Base-by-base conservation (phyloP, 1,140 invertebrate species). In the Leptinotarsa texana region DNA sequence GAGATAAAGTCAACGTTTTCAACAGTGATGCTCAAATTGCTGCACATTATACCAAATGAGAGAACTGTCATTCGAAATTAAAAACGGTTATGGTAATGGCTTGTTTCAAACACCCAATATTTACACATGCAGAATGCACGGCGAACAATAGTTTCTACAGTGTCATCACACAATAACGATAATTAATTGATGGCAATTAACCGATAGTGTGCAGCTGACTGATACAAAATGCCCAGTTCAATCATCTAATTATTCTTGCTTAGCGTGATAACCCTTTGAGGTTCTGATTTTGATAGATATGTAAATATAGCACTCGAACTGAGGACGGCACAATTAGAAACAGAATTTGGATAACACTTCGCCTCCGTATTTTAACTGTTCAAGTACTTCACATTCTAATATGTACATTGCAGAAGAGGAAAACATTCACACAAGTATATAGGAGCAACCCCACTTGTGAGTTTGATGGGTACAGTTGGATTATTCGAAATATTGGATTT, bases 151-250 rank as follows among this genome's bases (percentile, higher is more conserved):
- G 75, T 75, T 70, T 74, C 76, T 69, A 66, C 69, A 75, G 68
- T 80, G 79, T 81, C 76, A 72, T 79, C 78, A 77, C 77, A 77
- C 77, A 80, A 77, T 77, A 74, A 68, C 74, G 63, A 76, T 80
- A 82, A 83, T 84, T 83, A 82, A 83, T 83, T 78, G 79, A 77
- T 73, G 73, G 77, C 81, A 83, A 84, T 83, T 82, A 83, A 77
- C 81, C 83, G 83, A 84, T 83, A 83, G 82, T 83, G 81, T 84
- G 83, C 74, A 79, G 77, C 70, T 84, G 83, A 84, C 83, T 84
- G 82, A 83, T 84, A 84, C 83, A 84, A 84, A 84, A 83, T 80
- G 80, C 82, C 80, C 78, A 74, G 81, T 83, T 84, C 82, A 83
- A 83, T 84, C 83, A 83, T 82, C 78, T 81, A 81, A 83, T 83